Evolutionary conservation across 2,888 invertebrate genomes (phyloP).

Genomic region (Uloborus plumipes): DNA sequence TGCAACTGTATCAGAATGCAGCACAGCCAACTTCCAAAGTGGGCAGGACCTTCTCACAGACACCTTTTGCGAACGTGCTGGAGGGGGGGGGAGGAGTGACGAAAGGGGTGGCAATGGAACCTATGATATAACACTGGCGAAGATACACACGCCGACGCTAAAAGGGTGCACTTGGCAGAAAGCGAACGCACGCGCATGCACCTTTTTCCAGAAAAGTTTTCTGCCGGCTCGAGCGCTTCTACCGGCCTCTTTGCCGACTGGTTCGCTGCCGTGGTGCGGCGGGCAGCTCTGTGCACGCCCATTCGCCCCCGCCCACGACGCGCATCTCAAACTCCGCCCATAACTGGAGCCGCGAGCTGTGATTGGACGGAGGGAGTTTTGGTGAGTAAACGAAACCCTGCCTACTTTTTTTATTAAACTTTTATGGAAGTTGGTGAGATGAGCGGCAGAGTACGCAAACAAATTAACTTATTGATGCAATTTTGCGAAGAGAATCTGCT

Average conservation of each 20-base stretch:
- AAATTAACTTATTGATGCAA: too few relatives aligned
- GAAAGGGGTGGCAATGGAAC: not conserved
- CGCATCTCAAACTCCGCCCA: slow-evolving; percentile 18
- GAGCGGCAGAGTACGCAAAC: too few relatives aligned
- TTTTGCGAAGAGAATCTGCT: too few relatives aligned
- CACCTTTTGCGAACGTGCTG: slow-evolving; percentile 2
- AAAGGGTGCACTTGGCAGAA: not conserved
- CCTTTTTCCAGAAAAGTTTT: slow-evolving; percentile 22
- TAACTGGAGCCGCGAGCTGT: not conserved
- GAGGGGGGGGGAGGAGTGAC: not conserved
- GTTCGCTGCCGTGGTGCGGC: slow-evolving; percentile 3
- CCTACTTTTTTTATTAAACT: not conserved
- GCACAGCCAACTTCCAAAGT: not conserved
- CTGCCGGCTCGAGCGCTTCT: slow-evolving; percentile 20
- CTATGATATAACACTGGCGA: slow-evolving; percentile 13
- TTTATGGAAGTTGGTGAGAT: too few relatives aligned
- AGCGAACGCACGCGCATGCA: slow-evolving; percentile 21
- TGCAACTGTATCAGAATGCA: not conserved
- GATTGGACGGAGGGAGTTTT: not conserved
- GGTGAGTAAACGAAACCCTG: slow-evolving; percentile 7
- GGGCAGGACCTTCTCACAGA: slow-evolving; percentile 10
- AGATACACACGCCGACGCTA: slow-evolving; percentile 10
- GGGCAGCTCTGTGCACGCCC: slow-evolving; percentile 12
- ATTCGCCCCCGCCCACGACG: slow-evolving; percentile 23
- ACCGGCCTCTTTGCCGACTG: slow-evolving; percentile 31